Evolutionary conservation across 2,888 invertebrate species (phyloP), one percentile per base, ranked within the genome.

Genomic region (Andrena flavipes): DNA sequence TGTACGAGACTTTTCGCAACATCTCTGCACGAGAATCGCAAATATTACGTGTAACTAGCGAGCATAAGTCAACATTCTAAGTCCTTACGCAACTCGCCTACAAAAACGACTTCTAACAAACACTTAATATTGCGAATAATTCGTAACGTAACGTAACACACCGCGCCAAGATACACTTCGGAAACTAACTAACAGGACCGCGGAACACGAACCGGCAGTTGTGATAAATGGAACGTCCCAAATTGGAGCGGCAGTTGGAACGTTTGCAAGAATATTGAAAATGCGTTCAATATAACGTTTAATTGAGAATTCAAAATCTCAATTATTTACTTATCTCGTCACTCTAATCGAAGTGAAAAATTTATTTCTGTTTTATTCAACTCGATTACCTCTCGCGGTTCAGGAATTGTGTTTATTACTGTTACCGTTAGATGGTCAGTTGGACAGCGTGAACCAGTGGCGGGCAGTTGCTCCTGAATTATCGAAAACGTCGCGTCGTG

Each of bases 1-100:
- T 49, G 33, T 54, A 65, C 48, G 48, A 13, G 64, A 29, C 30
- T 80, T 76, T 80, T 80, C 71, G 80, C 71, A 64, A 78, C 63
- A 63, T 13, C 33, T 20, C 3, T 2, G 6, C 62, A 54, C 49
- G 54, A 54, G 65, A 42, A 65, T 33, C 42, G 62, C 54, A 80
- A 80, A 80, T 76, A 71, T 71, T 76, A 54, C 71, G 65, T 67
- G 51, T 54, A 62, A n/a, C 29, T 35, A 7, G 33, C 33, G 42
- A 7, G 23, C 30, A 1, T 56, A 64, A 60, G 70, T 80, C 65
- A 80, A 76, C 71, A 80, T 49, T 76, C 51, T 42, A 67, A 7
- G 2, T 51, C 59, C 30, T 76, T 80, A 29, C 48, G 23, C 49
- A 80, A 80, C 76, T 60, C 20, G 20, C 60, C 65, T 49, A 42